Conservation (phyloP, 2,113 vertebrate species). For the Hydrolagus affinis region DNA sequence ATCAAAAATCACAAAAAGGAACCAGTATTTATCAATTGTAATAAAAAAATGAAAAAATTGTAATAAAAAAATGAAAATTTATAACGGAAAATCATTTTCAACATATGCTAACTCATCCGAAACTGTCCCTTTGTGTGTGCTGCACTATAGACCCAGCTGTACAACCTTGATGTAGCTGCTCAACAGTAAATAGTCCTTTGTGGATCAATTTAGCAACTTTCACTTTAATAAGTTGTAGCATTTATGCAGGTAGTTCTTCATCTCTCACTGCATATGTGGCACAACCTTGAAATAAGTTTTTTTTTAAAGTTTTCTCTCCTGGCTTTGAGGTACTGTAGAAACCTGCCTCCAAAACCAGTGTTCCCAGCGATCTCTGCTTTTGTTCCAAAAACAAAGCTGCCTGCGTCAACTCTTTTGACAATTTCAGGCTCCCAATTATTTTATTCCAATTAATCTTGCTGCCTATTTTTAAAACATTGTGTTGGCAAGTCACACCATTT, state of each 20-base stretch:
- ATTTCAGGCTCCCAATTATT: no score
- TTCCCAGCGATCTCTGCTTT: no score
- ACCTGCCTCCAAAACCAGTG: no score
- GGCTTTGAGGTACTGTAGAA: no score
- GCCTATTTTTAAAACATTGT: no score
- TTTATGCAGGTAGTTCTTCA: background rate
- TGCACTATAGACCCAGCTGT: background rate
- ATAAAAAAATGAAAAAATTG: background rate
- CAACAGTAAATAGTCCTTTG: background rate
- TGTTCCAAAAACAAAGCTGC: no score
- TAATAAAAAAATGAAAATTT: background rate
- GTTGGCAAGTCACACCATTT: no score
- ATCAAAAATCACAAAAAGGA: background rate
- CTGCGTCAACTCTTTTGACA: no score
- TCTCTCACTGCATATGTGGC: background rate
- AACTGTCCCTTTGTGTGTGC: background rate
- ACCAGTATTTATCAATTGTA: background rate
- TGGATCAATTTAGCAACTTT: constrained; percentile 10
- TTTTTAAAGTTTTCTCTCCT: no score
- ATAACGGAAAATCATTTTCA: constrained; percentile 14
- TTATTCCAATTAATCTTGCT: no score
- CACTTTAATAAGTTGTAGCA: background rate
- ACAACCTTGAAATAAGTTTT: background rate
- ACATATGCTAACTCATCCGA: background rate
- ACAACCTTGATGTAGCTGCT: background rate